A percentile compares a stretch with the other conserved stretches of the same genome.
These are phyloP conservation scores for Nyctereutes procyonoides DNA, from an alignment of 2,113 vertebrate species.

Conservation along the genomic window DNA sequence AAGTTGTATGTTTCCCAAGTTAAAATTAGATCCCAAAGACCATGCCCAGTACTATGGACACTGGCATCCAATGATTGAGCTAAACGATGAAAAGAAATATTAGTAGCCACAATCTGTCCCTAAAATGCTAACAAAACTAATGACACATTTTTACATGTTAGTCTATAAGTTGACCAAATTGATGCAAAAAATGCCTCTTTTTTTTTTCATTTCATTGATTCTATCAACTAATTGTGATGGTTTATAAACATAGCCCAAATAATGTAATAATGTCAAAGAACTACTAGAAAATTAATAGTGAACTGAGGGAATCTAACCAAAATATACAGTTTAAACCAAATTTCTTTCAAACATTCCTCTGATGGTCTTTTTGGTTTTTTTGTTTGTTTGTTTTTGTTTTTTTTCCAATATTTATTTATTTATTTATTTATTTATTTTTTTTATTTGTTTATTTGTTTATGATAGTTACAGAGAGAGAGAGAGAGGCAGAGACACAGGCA, in stretches of 20 bases:
- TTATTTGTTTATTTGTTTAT: too few relatives aligned
- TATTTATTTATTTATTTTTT: too few relatives aligned
- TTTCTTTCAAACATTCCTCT: not conserved
- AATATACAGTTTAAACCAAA: not conserved
- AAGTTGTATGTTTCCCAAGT: not conserved
- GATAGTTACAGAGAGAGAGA: too few relatives aligned
- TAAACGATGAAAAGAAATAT: not conserved
- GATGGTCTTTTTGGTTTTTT: not conserved
- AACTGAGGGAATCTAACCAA: not conserved
- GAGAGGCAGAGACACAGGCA: too few relatives aligned
- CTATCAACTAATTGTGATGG: not conserved
- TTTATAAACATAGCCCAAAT: not conserved
- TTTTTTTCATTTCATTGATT: constrained; percentile 31
- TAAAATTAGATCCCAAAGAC: not conserved
- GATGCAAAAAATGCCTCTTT: not conserved
- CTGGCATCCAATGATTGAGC: not conserved
- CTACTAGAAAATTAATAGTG: not conserved
- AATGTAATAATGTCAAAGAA: not conserved
- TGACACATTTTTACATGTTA: not conserved
- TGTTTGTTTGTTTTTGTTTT: too few relatives aligned
- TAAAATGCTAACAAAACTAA: not conserved
- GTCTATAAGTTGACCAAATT: not conserved
- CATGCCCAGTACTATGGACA: not conserved
- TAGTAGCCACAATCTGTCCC: not conserved
- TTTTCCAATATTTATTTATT: too few relatives aligned